Evolutionary conservation across 2,797 vertebrate genomes (phyloP).

Genomic region (Numenius phaeopus): DNA sequence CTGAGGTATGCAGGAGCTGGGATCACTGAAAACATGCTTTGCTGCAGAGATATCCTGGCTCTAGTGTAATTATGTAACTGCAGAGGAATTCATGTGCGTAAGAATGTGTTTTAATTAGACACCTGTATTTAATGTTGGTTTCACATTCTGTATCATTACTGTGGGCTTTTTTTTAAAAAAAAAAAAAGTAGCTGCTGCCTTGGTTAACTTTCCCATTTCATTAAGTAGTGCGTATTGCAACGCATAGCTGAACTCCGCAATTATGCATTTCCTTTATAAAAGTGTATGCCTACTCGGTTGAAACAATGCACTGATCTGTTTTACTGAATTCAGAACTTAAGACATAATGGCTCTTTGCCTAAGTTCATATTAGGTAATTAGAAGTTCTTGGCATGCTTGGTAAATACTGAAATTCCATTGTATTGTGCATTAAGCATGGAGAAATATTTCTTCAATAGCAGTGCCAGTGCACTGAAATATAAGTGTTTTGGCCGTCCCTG

Average conservation of each 20-base stretch:
- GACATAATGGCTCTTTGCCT: slow-evolving; percentile 51
- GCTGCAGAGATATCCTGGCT: slow-evolving; percentile 54
- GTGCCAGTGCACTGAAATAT: slow-evolving; percentile 1
- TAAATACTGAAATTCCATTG: slow-evolving; percentile 54
- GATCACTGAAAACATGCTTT: slow-evolving; percentile 63
- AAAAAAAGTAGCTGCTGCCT: background rate
- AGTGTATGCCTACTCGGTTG: background rate
- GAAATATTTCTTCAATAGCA: slow-evolving; percentile 27
- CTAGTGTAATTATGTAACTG: slow-evolving; percentile 48
- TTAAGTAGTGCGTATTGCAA: background rate
- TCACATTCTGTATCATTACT: slow-evolving; percentile 52
- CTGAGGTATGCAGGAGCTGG: slow-evolving; percentile 85
- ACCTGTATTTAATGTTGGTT: slow-evolving; percentile 72
- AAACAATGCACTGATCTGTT: slow-evolving; percentile 44
- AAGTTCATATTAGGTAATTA: slow-evolving; percentile 58
- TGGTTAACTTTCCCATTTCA: background rate
- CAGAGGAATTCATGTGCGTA: slow-evolving; percentile 64
- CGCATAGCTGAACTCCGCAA: background rate
- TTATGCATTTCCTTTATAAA: slow-evolving; percentile 46
- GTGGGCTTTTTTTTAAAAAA: background rate
- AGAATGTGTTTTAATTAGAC: slow-evolving; percentile 73
- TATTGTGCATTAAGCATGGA: slow-evolving; percentile 33
- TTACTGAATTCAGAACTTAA: slow-evolving; percentile 40
- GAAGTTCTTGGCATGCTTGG: slow-evolving; percentile 51
- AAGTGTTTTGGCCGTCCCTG: background rate